Base-by-base conservation (phyloP, 1,140 invertebrate genomes). In the Camponotus vicinus region DNA sequence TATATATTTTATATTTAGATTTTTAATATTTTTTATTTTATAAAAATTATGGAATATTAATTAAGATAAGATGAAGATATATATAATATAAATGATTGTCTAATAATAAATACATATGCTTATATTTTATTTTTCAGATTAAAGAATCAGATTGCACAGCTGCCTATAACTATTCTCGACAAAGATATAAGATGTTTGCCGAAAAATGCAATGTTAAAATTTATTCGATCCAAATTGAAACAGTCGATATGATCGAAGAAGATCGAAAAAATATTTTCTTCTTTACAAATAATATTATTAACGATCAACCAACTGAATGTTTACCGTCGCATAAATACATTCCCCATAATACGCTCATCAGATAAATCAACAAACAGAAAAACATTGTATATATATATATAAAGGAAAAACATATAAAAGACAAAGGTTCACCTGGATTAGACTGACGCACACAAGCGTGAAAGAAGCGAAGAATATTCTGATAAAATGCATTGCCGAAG, bases 51-150 rank as follows among this genome's bases (percentile, higher is more conserved):
- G n/a, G n/a, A n/a, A n/a, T n/a, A n/a, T n/a, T n/a, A n/a, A n/a
- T n/a, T n/a, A n/a, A n/a, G n/a, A n/a, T n/a, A n/a, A n/a, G n/a
- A n/a, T n/a, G n/a, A n/a, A n/a, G n/a, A n/a, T n/a, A n/a, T n/a
- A n/a, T n/a, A n/a, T n/a, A n/a, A n/a, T n/a, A n/a, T n/a, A n/a
- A n/a, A n/a, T n/a, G n/a, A n/a, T n/a, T n/a, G n/a, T n/a, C n/a
- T n/a, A n/a, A n/a, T n/a, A n/a, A n/a, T n/a, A n/a, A n/a, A n/a
- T n/a, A n/a, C n/a, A 52, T 52, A 32, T 76, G 7, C 0, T 59
- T 75, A 59, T 21, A 40, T 40, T 69, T 69, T 69, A 27, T 57
- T 18, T 80, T 52, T 80, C 63, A 80, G 77, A 79, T 67, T 52
- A 8, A 77, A 77, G 2, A 64, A 64, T 32, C 42, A 67, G 9